phyloP scores from a whole-genome alignment of 1,140 invertebrate species.

The Antheraea mylitta region DNA sequence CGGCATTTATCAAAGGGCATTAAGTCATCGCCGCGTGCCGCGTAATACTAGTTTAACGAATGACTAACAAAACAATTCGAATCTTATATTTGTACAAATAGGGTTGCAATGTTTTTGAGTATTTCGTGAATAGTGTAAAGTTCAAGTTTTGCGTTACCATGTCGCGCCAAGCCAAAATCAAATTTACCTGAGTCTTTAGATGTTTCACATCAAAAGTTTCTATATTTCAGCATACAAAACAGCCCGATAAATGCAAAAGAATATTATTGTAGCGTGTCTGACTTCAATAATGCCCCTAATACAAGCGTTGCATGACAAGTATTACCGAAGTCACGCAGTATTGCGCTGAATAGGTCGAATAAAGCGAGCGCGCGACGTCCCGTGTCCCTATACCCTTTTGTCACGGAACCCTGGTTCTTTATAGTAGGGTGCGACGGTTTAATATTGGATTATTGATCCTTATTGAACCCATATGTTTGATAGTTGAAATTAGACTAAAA shows the following conservation, averaged over 20 bases:
- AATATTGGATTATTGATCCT: neutral
- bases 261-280: neutral
- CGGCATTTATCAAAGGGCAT: too few species aligned
- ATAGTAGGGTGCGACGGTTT: constrained; percentile 15
- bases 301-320: neutral
- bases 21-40: too few species aligned
- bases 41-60: too few species aligned
- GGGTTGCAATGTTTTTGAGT: too few species aligned
- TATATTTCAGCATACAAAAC: too few species aligned
- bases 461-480: neutral
- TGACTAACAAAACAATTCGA: too few species aligned
- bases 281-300: neutral
- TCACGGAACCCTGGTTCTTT: constrained; percentile 19
- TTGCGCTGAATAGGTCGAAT: neutral
- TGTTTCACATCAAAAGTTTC: too few species aligned
- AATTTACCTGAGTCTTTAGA: too few species aligned
- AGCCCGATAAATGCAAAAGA: neutral
- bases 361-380: neutral
- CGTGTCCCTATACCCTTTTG: constrained; percentile 1
- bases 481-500: neutral
- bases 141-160: too few species aligned
- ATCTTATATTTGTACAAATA: too few species aligned
- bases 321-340: neutral
- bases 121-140: too few species aligned
- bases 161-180: too few species aligned